A percentile compares a stretch with the other conserved stretches of the same genome.
phyloP scores from a whole-genome alignment of 2,888 invertebrate genomes.

The Melanophora roralis region DNA sequence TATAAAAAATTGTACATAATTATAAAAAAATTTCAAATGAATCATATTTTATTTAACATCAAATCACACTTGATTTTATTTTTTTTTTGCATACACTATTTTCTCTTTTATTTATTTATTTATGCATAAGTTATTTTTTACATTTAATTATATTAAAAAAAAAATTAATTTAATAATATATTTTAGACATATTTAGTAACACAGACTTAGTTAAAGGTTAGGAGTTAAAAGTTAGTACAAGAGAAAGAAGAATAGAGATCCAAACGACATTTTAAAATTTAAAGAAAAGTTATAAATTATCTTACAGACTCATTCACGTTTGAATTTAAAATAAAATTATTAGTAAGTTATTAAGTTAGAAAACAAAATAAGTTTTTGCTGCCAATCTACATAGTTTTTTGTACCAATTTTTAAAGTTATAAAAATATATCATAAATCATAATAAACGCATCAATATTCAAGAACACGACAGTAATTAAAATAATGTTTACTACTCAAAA shows the following conservation, averaged over 20 bases:
- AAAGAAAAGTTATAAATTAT: conserved; percentile 29
- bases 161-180: not conserved
- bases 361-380: conserved; percentile 1
- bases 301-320: conserved; percentile 54
- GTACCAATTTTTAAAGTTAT: too few relatives aligned
- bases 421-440: too few relatives aligned
- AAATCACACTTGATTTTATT: conserved; percentile 42
- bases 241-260: conserved; percentile 71
- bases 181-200: conserved; percentile 59
- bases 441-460: too few relatives aligned
- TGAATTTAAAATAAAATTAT: conserved; percentile 2
- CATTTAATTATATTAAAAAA: too few relatives aligned
- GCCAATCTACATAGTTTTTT: conserved; percentile 19
- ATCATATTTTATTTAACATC: conserved; percentile 53
- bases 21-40: conserved; percentile 9
- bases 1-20: conserved; percentile 7
- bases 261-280: conserved; percentile 75
- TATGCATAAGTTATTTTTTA: too few relatives aligned
- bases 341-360: not conserved
- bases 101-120: conserved; percentile 21
- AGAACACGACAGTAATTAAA: too few relatives aligned
- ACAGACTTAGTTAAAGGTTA: conserved; percentile 55
- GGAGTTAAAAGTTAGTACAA: conserved; percentile 47
- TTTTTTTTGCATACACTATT: conserved; percentile 54
- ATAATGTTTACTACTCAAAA: too few relatives aligned